Conservation (phyloP, 2,113 vertebrate species). For the Puma concolor region DNA sequence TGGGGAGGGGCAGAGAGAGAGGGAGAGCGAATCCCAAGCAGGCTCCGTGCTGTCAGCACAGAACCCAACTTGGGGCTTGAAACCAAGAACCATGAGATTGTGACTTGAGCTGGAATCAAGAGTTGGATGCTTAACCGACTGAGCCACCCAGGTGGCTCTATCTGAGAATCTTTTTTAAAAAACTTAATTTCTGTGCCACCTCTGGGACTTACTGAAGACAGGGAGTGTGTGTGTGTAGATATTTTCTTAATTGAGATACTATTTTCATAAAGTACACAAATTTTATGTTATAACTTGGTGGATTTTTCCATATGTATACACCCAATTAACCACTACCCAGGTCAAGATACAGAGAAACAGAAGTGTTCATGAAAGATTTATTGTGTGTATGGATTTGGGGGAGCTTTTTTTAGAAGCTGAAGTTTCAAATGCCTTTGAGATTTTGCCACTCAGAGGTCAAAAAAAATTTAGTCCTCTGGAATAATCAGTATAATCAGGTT, state of each 20-base stretch:
- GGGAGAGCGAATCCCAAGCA: no score
- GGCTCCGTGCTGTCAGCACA: no score
- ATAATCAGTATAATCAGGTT: neutral
- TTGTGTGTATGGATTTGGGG: neutral
- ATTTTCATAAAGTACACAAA: constrained; percentile 32
- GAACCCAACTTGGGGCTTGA: no score
- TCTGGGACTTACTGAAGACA: neutral
- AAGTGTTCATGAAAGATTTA: constrained; percentile 21
- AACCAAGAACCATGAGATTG: no score
- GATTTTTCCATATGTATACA: constrained; percentile 11
- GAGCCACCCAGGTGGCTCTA: no score
- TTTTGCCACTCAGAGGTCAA: constrained; percentile 40
- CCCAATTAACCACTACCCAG: neutral
- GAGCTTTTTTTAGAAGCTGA: neutral
- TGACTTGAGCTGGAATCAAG: no score
- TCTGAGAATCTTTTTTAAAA: neutral
- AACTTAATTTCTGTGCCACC: neutral
- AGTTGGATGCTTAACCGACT: no score
- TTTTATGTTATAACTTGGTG: neutral
- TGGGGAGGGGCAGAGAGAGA: no score
- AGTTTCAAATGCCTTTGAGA: constrained; percentile 34
- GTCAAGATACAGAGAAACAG: constrained; percentile 40
- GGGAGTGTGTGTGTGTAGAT: neutral
- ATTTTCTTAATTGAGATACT: neutral
- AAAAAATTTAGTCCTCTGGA: neutral